Evolutionary conservation across 2,888 invertebrate species (phyloP).

Genomic region (Ptychoptera contaminata): DNA sequence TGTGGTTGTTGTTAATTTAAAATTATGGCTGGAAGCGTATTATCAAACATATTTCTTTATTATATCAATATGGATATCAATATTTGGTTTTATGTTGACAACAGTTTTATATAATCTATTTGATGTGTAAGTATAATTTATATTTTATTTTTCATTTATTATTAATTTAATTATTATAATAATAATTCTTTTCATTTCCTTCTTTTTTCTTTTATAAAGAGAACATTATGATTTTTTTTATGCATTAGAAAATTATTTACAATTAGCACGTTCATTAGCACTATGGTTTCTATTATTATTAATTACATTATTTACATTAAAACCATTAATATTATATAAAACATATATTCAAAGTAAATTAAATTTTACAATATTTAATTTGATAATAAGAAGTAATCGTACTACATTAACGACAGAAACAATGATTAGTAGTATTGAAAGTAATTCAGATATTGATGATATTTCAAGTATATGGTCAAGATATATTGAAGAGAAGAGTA

Average conservation of each 20-base stretch:
- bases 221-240: not conserved
- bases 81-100: constrained; percentile 37
- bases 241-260: not conserved
- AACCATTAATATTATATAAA: too few species aligned
- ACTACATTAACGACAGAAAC: too few species aligned
- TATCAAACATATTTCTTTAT: constrained; percentile 41
- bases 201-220: not conserved
- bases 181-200: not conserved
- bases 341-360: too few species aligned
- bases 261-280: not conserved
- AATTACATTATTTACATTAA: too few species aligned
- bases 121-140: constrained; percentile 37
- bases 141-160: not conserved
- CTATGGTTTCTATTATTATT: not conserved
- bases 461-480: too few species aligned
- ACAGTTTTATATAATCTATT: constrained; percentile 40
- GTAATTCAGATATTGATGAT: too few species aligned
- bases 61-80: constrained; percentile 35
- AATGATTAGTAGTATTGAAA: too few species aligned
- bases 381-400: too few species aligned
- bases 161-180: not conserved
- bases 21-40: constrained; percentile 44
- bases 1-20: constrained; percentile 41
- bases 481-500: too few species aligned
- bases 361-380: too few species aligned